These are phyloP conservation scores for Melopsittacus undulatus DNA, from an alignment of 2,797 vertebrate genomes.

Conservation along the genomic window DNA sequence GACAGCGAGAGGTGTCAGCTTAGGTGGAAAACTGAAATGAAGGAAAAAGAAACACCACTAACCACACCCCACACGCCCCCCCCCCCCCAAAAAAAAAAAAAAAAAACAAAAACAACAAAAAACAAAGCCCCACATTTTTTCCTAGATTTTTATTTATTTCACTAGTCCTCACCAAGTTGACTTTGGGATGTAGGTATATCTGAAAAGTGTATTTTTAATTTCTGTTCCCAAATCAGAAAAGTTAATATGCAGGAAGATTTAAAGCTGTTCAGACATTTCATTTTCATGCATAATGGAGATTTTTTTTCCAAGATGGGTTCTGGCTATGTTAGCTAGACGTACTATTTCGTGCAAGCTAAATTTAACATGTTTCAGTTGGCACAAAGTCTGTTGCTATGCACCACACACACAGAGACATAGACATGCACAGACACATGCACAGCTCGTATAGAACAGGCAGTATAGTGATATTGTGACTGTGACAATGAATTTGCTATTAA, in stretches of 20 bases:
- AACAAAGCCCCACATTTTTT: neutral
- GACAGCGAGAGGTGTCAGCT: neutral
- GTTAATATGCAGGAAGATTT: neutral
- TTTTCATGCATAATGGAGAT: neutral
- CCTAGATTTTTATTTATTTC: neutral
- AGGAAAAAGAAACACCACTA: neutral
- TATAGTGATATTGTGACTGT: neutral
- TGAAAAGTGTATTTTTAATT: neutral
- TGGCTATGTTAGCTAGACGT: neutral
- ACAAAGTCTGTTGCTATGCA: neutral
- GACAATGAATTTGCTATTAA: neutral
- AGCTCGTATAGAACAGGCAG: neutral
- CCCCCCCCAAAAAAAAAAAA: neutral
- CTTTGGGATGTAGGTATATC: neutral
- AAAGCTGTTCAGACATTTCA: neutral
- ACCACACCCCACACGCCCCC: too few species aligned
- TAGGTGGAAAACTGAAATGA: neutral
- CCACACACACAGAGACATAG: neutral
- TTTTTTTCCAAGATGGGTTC: neutral
- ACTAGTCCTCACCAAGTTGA: too few species aligned
- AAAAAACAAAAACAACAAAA: neutral
- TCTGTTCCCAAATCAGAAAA: rapidly evolving
- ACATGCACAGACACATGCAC: neutral
- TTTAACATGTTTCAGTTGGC: conserved; percentile 11
- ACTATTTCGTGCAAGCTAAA: conserved; percentile 13